These are phyloP conservation scores for Eleutherodactylus coqui DNA, from an alignment of 2,797 vertebrate genomes.

Conservation along the genomic window DNA sequence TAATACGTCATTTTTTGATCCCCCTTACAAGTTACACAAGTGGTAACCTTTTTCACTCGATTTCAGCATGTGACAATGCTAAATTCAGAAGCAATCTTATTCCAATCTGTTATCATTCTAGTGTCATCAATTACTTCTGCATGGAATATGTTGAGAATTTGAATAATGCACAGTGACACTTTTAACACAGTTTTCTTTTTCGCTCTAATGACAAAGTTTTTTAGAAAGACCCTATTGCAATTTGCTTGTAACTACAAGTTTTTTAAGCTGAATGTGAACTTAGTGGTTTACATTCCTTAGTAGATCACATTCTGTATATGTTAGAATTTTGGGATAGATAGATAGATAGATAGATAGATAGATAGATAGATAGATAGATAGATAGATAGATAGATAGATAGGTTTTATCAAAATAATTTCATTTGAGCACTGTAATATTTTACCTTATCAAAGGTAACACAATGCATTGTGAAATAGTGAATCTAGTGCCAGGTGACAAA, in stretches of 20 bases:
- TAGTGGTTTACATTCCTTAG: constrained; percentile 47
- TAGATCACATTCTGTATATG: constrained; percentile 40
- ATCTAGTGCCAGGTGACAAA: too few species aligned
- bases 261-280: constrained; percentile 40
- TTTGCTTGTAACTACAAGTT: constrained; percentile 60
- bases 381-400: background rate
- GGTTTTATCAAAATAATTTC: too few species aligned
- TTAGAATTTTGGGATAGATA: background rate
- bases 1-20: too few species aligned
- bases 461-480: too few species aligned
- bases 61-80: constrained; percentile 46
- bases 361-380: background rate
- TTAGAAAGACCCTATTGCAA: constrained; percentile 60
- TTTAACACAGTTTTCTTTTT: constrained; percentile 60
- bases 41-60: constrained; percentile 31
- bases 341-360: background rate
- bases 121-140: constrained; percentile 60
- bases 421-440: too few species aligned
- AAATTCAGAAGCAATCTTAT: constrained; percentile 55
- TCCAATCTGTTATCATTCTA: constrained; percentile 58
- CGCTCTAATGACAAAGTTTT: constrained; percentile 58
- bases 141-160: constrained; percentile 56
- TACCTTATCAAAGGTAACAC: too few species aligned
- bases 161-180: constrained; percentile 53
- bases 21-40: background rate